Conservation (phyloP, 2,113 vertebrate species). For the Speoplatyrhinus poulsoni region DNA sequence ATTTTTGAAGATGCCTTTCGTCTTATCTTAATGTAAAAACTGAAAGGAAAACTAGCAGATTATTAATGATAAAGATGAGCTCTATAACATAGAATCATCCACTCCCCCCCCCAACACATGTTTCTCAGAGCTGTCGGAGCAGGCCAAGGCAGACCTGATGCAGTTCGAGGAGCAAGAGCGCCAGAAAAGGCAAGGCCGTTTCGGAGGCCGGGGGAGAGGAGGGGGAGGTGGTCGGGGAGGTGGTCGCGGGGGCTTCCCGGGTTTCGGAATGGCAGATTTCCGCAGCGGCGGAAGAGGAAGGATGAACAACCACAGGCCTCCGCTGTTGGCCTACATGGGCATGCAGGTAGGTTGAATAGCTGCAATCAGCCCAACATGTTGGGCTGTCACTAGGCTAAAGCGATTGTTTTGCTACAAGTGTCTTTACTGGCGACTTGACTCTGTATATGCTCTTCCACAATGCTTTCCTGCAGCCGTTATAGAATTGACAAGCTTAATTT, state of each 20-base stretch:
- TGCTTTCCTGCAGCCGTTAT: slow-evolving; percentile 1
- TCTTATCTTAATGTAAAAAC: too few relatives aligned
- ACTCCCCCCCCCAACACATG: neutral
- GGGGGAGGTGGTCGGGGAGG: slow-evolving; percentile 77
- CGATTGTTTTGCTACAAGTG: neutral
- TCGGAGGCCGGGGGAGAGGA: slow-evolving; percentile 78
- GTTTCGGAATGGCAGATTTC: slow-evolving; percentile 82
- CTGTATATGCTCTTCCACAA: slow-evolving; percentile 8
- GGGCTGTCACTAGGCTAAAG: neutral
- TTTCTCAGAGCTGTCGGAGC: slow-evolving; percentile 89
- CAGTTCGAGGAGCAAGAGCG: slow-evolving; percentile 92
- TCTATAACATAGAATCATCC: too few relatives aligned
- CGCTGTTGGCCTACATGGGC: slow-evolving; percentile 82
- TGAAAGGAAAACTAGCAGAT: too few relatives aligned
- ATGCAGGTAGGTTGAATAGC: slow-evolving; percentile 79
- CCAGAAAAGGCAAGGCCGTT: slow-evolving; percentile 85
- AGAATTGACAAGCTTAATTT: neutral
- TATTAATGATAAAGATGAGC: too few relatives aligned
- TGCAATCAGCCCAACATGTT: slow-evolving; percentile 1
- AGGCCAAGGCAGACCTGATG: slow-evolving; percentile 90
- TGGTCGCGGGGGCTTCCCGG: slow-evolving; percentile 73
- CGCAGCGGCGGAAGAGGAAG: slow-evolving; percentile 81
- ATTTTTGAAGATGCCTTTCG: too few relatives aligned
- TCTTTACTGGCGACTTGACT: slow-evolving; percentile 34
- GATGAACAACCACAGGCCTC: slow-evolving; percentile 85